Evolutionary conservation across 2,888 invertebrate genomes (phyloP).

Genomic region (Drosophila trichaetosa): DNA sequence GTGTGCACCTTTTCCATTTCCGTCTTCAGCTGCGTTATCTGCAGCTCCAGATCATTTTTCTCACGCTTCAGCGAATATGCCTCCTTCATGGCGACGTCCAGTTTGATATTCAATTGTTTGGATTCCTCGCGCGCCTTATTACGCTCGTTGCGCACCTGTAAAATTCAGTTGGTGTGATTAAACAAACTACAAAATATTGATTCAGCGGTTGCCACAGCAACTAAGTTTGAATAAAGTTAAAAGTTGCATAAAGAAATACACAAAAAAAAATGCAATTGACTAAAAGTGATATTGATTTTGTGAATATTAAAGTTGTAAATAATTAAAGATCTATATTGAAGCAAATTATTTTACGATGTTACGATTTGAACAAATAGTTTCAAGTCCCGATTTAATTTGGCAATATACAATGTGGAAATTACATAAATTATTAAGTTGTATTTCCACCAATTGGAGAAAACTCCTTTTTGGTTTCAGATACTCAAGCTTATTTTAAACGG

Average conservation of each 20-base stretch:
- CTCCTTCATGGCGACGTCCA: conserved; percentile 92
- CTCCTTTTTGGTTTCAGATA: neutral
- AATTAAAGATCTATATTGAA: neutral
- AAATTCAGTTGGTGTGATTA: conserved; percentile 23
- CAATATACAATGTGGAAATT: neutral
- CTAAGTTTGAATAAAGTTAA: conserved; percentile 4
- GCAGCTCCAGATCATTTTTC: conserved; percentile 91
- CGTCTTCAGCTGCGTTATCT: conserved; percentile 90
- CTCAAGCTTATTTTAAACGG: no score
- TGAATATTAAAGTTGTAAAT: neutral
- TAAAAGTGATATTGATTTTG: neutral
- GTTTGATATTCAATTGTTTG: conserved; percentile 91
- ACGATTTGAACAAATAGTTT: neutral
- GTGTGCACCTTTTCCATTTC: conserved; percentile 93
- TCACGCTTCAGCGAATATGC: conserved; percentile 90
- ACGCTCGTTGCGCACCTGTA: conserved; percentile 92
- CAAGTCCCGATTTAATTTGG: neutral
- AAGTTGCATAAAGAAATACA: no score
- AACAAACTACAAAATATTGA: conserved; percentile 49
- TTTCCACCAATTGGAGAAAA: neutral
- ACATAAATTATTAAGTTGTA: neutral
- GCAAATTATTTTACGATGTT: no score
- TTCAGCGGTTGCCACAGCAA: conserved; percentile 59
- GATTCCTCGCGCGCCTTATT: conserved; percentile 97
- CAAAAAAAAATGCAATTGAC: no score